Evolutionary conservation across 1,140 invertebrate species (phyloP).

Genomic region (Andricus grossulariae): DNA sequence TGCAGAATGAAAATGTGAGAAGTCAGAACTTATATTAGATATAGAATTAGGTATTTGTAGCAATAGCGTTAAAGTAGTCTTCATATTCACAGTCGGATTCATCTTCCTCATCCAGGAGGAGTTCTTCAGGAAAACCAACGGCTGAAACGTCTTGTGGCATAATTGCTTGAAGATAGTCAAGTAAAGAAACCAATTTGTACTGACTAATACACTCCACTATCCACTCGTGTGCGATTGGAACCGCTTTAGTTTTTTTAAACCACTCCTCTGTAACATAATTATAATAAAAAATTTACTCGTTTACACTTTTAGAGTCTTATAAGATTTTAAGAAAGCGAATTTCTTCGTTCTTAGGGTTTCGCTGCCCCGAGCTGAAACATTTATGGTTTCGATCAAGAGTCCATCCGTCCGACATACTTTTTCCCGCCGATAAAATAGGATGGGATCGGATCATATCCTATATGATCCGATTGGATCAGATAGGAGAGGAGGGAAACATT

Average conservation of each 20-base stretch:
- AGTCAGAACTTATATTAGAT: not conserved
- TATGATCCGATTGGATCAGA: no score
- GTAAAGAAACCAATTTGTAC: constrained; percentile 2
- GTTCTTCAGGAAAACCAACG: constrained; percentile 8
- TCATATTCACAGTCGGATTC: not conserved
- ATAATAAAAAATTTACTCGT: not conserved
- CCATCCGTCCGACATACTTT: no score
- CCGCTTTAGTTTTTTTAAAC: not conserved
- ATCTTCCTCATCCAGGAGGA: not conserved
- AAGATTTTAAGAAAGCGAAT: no score
- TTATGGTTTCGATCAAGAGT: no score
- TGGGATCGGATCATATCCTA: no score
- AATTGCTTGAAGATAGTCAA: not conserved
- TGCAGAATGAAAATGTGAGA: no score
- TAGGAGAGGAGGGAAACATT: no score
- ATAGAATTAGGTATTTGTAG: not conserved
- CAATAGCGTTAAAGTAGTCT: not conserved
- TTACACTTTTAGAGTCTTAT: no score
- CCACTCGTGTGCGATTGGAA: constrained; percentile 24
- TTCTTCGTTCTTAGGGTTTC: no score
- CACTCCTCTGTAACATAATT: constrained; percentile 1
- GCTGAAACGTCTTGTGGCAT: not conserved
- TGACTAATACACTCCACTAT: constrained; percentile 24
- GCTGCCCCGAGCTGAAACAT: no score
- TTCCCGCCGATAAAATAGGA: no score